Percentiles rank a stretch among this genome's conserved stretches.
These are phyloP conservation scores for Sympetrum striolatum DNA, from an alignment of 2,888 invertebrate species.

Conservation along the genomic window DNA sequence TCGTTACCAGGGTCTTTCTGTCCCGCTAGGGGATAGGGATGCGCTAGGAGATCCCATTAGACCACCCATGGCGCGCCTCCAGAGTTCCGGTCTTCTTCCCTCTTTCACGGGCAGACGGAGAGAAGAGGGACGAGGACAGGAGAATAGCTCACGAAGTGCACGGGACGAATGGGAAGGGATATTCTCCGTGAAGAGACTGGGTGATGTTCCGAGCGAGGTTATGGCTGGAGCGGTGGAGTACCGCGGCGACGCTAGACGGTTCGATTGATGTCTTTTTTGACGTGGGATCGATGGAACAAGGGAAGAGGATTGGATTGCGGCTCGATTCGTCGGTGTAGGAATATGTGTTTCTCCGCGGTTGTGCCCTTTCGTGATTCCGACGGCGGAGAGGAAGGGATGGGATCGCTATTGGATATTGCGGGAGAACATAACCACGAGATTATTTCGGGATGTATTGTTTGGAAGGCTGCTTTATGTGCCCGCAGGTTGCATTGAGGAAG, in stretches of 20 bases:
- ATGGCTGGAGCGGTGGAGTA: neutral
- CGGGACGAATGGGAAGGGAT: neutral
- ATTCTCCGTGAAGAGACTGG: neutral
- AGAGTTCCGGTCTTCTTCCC: conserved; percentile 4
- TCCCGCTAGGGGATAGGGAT: neutral
- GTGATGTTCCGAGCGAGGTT: neutral
- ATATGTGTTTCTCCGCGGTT: neutral
- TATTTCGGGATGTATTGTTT: too few relatives aligned
- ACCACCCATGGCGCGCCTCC: conserved; percentile 26
- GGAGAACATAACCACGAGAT: too few relatives aligned
- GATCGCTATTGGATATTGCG: neutral
- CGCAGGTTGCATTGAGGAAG: too few relatives aligned
- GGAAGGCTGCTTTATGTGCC: too few relatives aligned
- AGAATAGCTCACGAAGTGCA: conserved; percentile 1
- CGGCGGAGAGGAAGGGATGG: neutral
- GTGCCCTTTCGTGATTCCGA: neutral
- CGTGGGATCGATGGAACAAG: neutral
- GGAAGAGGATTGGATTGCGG: neutral
- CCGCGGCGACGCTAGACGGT: neutral
- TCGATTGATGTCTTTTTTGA: conserved; percentile 22
- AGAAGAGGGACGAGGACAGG: neutral
- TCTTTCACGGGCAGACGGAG: neutral
- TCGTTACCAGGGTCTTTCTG: neutral
- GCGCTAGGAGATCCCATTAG: neutral
- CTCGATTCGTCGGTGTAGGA: neutral